Evolutionary conservation across 2,888 invertebrate genomes (phyloP), one percentile per base, ranked within the genome.

Genomic region (Apodemia duryi): DNA sequence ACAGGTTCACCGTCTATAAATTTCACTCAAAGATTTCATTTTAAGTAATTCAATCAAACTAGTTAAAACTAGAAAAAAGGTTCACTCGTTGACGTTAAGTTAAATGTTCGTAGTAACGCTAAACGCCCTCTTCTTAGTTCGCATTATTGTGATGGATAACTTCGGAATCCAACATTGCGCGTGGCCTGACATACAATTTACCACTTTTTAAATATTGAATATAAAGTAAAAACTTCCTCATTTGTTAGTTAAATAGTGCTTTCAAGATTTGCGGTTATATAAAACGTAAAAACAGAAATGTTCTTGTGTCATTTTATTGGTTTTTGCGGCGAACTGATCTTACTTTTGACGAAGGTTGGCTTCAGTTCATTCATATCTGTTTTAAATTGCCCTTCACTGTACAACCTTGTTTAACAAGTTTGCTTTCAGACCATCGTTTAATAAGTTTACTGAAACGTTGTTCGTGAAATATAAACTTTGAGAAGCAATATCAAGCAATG

Each of bases 391-490:
- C 57, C 29, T 32, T 29, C 11, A 57, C 29, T 57, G 32, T 57
- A 57, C 57, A 32, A 57, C 57, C 57, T 57, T 32, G 57, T 57
- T 57, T 57, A 57, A 32, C 29, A 57, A 57, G 57, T 57, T 57
- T 57, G 29, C 57, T 57, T 57, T 57, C 57, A 57, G 13, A 57
- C 61, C 46, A 54, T 49, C 13, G 57, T 11, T 49, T 64, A 49
- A 57, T 57, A 57, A 57, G 32, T 57, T 57, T 13, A 32, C 57
- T 57, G 32, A 29, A 57, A 57, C 57, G 29, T 13, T 28, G 29
- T 63, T 52, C 61, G 13, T 32, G 54, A 46, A 46, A 57, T 57
- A 64, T 28, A 64, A 66, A 66, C 54, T 66, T 66, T 38, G 64
- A 38, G 62, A 63, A 61, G 62, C 62, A 21, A 28, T 64, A 64